Evolutionary conservation across 2,888 invertebrate species (phyloP), one percentile per base, ranked within the genome.

Genomic region (Dasypolia templi): DNA sequence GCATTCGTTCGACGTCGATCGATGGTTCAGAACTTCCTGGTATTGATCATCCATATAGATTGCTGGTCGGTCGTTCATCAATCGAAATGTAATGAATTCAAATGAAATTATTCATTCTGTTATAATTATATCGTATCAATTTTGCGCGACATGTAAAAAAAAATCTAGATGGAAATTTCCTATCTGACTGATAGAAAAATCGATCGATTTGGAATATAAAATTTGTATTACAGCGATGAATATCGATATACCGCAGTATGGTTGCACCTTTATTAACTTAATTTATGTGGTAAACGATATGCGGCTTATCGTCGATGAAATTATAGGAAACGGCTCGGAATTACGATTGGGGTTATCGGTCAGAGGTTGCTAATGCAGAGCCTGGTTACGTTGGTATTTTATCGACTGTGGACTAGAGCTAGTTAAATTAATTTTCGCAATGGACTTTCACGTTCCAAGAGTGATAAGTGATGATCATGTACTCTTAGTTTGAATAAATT

Each of bases 251-350:
- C 7, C 32, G 22, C 22, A 56, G 71, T 56, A 17, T 58, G 35
- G 12, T 44, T 35, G 12, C 44, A 44, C 58, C n/a, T 70, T 77
- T 63, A 79, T 77, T 63, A 79, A 51, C 51, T 58, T 68, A 68
- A 81, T 82, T 71, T 71, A 82, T 72, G 42, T 62, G 32, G 78
- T 58, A 51, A 69, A 46, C 44, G 35, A 46, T 58, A 78, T 17
- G 62, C 22, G 29, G 29, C 42, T 66, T 72, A 59, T 58, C 39
- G 42, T 11, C 58, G 69, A 69, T 64, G 35, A 56, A 79, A 75
- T 42, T 69, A 29, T 72, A 62, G 76, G 65, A 55, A 59, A 58
- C 12, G 3, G 51, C 22, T 62, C 6, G 42, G 44, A 77, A 78
- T 83, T 83, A 58, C 61, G 44, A 53, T 51, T 6, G 39, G 9